These are phyloP conservation scores for Acromyrmex echinatior DNA, from an alignment of 1,140 invertebrate species.

Conservation along the genomic window DNA sequence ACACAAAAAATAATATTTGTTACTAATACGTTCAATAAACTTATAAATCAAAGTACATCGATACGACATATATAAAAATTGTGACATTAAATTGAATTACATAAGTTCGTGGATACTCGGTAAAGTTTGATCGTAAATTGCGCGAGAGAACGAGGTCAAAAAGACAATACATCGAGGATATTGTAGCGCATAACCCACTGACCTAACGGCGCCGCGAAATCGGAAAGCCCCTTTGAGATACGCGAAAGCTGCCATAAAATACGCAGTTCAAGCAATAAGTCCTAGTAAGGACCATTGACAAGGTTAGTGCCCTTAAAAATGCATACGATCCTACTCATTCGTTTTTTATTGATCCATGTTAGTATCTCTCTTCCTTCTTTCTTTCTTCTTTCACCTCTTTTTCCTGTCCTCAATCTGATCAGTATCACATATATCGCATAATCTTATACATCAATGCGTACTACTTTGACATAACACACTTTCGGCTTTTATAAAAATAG, in stretches of 20 bases:
- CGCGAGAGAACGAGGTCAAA: not conserved
- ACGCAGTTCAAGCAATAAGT: constrained; percentile 68
- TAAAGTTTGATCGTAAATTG: constrained; percentile 23
- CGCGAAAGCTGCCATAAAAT: constrained; percentile 62
- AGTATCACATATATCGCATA: not conserved
- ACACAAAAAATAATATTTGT: not conserved
- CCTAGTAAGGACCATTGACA: constrained; percentile 70
- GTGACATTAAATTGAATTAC: constrained; percentile 12
- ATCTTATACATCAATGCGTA: constrained; percentile 28
- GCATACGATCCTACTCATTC: constrained; percentile 69
- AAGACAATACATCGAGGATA: constrained; percentile 1
- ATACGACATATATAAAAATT: not conserved
- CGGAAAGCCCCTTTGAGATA: constrained; percentile 13
- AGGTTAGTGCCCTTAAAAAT: constrained; percentile 75
- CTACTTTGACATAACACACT: constrained; percentile 19
- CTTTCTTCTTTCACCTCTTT: too few relatives aligned
- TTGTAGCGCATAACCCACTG: constrained; percentile 54
- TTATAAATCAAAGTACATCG: not conserved
- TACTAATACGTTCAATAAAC: not conserved
- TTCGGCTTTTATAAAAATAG: not conserved
- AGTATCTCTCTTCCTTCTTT: not conserved
- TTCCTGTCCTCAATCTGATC: not conserved
- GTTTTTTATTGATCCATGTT: constrained; percentile 67
- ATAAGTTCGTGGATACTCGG: not conserved
- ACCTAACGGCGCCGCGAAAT: constrained; percentile 52